phyloP scores from a whole-genome alignment of 2,113 vertebrate genomes.

The Theristicus caerulescens region DNA sequence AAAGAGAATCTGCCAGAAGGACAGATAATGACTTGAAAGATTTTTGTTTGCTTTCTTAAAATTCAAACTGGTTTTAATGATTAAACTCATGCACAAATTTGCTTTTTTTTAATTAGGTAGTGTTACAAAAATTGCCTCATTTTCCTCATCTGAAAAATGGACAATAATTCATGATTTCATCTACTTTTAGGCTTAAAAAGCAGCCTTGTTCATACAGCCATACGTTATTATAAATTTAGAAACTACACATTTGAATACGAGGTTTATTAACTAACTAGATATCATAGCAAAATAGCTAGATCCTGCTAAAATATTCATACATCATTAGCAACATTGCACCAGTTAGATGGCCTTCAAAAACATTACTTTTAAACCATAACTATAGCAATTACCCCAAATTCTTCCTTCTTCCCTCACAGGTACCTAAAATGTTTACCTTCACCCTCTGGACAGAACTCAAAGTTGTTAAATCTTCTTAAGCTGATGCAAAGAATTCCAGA shows the following conservation, averaged over 20 bases:
- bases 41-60: not conserved
- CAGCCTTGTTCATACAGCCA: not conserved
- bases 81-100: not conserved
- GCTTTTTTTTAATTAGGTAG: not conserved
- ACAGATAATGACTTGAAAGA: not conserved
- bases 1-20: not conserved
- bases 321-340: not conserved
- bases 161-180: not conserved
- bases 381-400: not conserved
- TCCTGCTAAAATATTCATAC: not conserved
- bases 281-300: not conserved
- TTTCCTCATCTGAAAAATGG: not conserved
- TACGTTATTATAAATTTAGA: not conserved
- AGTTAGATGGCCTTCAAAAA: not conserved
- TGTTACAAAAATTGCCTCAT: not conserved
- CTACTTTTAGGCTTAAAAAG: not conserved
- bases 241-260: not conserved
- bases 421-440: constrained; percentile 61
- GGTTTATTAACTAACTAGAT: not conserved
- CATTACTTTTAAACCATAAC: not conserved
- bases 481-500: constrained; percentile 45
- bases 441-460: constrained; percentile 26
- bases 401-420: not conserved
- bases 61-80: not conserved
- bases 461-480: constrained; percentile 30